Percentiles rank a stretch among this genome's conserved stretches.
phyloP scores from a whole-genome alignment of 2,888 invertebrate species.

The Nysson spinosus region DNA sequence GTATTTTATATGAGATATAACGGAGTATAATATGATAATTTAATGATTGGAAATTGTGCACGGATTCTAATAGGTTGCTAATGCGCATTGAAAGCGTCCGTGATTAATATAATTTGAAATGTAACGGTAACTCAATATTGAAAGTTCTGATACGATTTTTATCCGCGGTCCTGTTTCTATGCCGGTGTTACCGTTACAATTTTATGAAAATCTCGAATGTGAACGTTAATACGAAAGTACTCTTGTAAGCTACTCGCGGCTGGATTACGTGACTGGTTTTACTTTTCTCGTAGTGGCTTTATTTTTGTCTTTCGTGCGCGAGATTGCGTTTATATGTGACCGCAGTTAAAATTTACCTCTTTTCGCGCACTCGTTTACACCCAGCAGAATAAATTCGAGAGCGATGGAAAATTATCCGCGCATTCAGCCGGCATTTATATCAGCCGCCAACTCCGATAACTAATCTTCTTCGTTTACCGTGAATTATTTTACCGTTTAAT shows the following conservation, averaged over 20 bases:
- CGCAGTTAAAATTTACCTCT: slow-evolving; percentile 18
- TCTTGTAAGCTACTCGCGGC: slow-evolving; percentile 5
- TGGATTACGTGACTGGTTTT: slow-evolving; percentile 47
- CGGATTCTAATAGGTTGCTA: too few relatives aligned
- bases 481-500: neutral
- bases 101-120: too few relatives aligned
- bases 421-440: slow-evolving; percentile 19
- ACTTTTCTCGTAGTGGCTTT: slow-evolving; percentile 38
- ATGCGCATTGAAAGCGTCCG: too few relatives aligned
- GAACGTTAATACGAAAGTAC: slow-evolving; percentile 16
- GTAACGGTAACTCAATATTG: too few relatives aligned
- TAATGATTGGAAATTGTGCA: too few relatives aligned
- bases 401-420: slow-evolving; percentile 26
- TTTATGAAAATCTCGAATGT: slow-evolving; percentile 9
- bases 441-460: neutral
- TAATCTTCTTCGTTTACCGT: neutral
- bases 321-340: slow-evolving; percentile 41
- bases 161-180: too few relatives aligned
- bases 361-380: slow-evolving; percentile 30
- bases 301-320: slow-evolving; percentile 38
- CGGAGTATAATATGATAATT: too few relatives aligned
- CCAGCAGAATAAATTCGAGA: slow-evolving; percentile 28
- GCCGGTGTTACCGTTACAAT: neutral
- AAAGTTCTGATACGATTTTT: neutral
- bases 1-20: too few relatives aligned